Percentiles rank a stretch among this genome's conserved stretches.
Evolutionary conservation across 2,113 vertebrate species (phyloP).

Genomic region (Elephas maximus): DNA sequence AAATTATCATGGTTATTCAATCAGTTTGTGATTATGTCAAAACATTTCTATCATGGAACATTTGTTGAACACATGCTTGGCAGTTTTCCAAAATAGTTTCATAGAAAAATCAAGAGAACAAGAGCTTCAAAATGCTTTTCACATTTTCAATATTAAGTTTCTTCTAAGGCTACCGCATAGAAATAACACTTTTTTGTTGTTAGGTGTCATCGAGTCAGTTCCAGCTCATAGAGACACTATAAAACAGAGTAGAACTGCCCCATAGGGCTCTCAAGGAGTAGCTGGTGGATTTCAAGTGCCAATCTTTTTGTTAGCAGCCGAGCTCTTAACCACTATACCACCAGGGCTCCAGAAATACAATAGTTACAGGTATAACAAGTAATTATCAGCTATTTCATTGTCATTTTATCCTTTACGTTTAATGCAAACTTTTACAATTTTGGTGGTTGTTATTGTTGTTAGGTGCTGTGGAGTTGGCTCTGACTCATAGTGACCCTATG

Average conservation of each 20-base stretch:
- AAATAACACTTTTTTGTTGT: too few relatives aligned
- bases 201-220: too few relatives aligned
- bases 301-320: too few relatives aligned
- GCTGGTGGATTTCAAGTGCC: too few relatives aligned
- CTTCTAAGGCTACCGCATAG: not conserved
- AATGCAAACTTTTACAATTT: conserved; percentile 19
- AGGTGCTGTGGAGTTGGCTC: too few relatives aligned
- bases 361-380: not conserved
- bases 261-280: too few relatives aligned
- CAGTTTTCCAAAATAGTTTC: conserved; percentile 83
- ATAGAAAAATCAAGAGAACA: conserved; percentile 74
- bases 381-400: not conserved
- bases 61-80: conserved; percentile 87
- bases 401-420: not conserved
- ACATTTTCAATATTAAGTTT: conserved; percentile 45
- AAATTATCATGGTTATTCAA: conserved; percentile 81
- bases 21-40: conserved; percentile 80
- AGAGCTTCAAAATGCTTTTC: conserved; percentile 64
- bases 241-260: too few relatives aligned
- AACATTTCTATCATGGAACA: conserved; percentile 84
- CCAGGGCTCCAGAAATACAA: not conserved
- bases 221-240: too few relatives aligned
- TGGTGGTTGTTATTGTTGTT: too few relatives aligned
- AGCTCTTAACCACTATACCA: too few relatives aligned
- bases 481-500: too few relatives aligned